Evolutionary conservation across 2,888 invertebrate genomes (phyloP).

Genomic region (Ormyrus labotus): DNA sequence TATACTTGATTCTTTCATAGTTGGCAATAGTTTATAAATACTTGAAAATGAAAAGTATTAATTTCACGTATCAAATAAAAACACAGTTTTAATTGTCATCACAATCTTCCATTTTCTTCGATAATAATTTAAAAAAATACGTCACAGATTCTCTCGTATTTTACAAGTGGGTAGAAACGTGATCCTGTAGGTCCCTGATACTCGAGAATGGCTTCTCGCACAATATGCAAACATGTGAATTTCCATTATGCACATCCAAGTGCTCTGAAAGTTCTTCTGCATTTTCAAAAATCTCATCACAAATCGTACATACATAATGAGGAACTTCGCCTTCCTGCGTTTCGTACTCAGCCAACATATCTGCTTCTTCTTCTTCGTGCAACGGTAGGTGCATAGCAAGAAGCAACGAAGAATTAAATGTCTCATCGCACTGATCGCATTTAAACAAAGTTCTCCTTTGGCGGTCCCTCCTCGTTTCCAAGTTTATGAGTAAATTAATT

Average conservation of each 20-base stretch:
- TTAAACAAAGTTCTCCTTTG: constrained; percentile 56
- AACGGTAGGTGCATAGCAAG: constrained; percentile 70
- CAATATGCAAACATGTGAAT: constrained; percentile 68
- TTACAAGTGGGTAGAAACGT: constrained; percentile 71
- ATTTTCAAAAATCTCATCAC: constrained; percentile 66
- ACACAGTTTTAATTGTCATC: no score
- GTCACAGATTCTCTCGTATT: neutral
- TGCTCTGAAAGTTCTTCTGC: constrained; percentile 68
- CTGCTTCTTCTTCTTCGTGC: constrained; percentile 68
- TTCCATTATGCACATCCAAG: constrained; percentile 68
- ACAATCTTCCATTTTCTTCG: neutral
- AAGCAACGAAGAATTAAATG: constrained; percentile 67
- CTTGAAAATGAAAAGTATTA: no score
- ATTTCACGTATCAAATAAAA: no score
- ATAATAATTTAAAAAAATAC: neutral
- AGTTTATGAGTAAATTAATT: constrained; percentile 68
- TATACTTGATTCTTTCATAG: no score
- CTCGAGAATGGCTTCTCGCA: constrained; percentile 70
- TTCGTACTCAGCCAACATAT: neutral
- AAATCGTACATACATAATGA: constrained; percentile 68
- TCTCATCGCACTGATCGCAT: constrained; percentile 67
- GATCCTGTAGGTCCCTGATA: constrained; percentile 68
- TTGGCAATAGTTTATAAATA: no score
- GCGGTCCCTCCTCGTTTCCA: constrained; percentile 55
- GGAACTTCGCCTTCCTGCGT: constrained; percentile 46